A percentile compares a stretch with the other conserved stretches of the same genome.
phyloP scores from a whole-genome alignment of 2,797 vertebrate genomes.

The Acanthis flammea region DNA sequence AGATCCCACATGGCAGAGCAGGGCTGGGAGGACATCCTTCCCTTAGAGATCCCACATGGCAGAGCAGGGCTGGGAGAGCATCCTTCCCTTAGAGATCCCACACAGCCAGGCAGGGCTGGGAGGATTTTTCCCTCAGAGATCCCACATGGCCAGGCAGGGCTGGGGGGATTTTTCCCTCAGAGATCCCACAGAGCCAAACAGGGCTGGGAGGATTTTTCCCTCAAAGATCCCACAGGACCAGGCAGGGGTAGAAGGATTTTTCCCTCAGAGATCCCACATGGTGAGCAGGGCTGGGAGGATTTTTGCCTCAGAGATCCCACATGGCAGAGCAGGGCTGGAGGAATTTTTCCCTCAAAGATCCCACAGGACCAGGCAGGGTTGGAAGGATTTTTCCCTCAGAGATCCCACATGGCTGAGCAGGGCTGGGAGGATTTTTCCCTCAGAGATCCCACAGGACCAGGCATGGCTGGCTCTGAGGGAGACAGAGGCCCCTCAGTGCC shows the following conservation, averaged over 20 bases:
- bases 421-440: neutral
- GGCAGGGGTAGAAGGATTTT: neutral
- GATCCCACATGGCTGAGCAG: fast-evolving
- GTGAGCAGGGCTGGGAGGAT: neutral
- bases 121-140: fast-evolving
- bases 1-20: no score
- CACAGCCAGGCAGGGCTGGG: fast-evolving
- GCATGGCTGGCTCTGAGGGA: neutral
- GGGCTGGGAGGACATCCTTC: fast-evolving
- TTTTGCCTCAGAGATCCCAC: neutral
- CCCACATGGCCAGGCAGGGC: fast-evolving
- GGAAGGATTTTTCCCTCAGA: neutral
- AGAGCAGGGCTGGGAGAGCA: neutral
- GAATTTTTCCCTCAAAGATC: fast-evolving
- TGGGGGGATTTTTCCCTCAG: neutral
- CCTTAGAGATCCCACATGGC: neutral
- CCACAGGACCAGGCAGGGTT: fast-evolving
- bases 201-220: neutral
- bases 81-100: neutral
- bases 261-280: neutral
- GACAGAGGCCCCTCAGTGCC: neutral
- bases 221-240: no score
- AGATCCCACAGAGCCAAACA: no score
- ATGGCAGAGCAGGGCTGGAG: fast-evolving
- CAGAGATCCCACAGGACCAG: no score